phyloP scores from a whole-genome alignment of 2,797 vertebrate genomes.

The Lutjanus campechanus region DNA sequence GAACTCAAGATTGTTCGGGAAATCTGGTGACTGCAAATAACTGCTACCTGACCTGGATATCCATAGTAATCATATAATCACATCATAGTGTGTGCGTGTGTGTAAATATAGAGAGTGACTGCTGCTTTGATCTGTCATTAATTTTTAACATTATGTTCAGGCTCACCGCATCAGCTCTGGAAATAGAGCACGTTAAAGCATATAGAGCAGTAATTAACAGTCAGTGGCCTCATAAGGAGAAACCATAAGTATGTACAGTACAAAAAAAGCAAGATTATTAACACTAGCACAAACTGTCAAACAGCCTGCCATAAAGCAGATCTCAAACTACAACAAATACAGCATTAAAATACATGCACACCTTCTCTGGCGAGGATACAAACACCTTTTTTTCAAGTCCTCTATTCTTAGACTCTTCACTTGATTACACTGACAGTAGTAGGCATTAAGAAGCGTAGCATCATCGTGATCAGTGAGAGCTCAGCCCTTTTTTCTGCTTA shows the following conservation, averaged over 20 bases:
- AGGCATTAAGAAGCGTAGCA: conserved; percentile 30
- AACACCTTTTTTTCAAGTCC: background rate
- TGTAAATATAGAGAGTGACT: conserved; percentile 9
- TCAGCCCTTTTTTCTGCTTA: conserved; percentile 24
- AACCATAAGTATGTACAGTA: background rate
- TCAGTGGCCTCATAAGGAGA: background rate
- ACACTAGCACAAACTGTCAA: background rate
- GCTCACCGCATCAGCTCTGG: conserved; percentile 14
- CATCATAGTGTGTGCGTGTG: background rate
- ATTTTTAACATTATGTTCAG: conserved; percentile 20
- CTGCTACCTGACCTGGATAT: background rate
- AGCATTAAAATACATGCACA: background rate
- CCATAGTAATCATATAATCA: background rate
- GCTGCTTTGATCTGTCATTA: conserved; percentile 17
- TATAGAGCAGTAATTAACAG: conserved; percentile 13
- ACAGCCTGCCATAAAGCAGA: background rate
- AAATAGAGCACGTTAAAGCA: conserved; percentile 9
- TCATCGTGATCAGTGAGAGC: conserved; percentile 28
- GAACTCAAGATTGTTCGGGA: background rate
- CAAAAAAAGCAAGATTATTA: background rate
- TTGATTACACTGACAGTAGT: conserved; percentile 40
- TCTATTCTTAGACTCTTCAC: conserved; percentile 51
- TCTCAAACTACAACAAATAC: conserved; percentile 1
- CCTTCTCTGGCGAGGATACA: background rate
- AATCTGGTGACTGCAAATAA: background rate